Base-by-base conservation (phyloP, 2,797 vertebrate species). In the Macropodus opercularis region DNA sequence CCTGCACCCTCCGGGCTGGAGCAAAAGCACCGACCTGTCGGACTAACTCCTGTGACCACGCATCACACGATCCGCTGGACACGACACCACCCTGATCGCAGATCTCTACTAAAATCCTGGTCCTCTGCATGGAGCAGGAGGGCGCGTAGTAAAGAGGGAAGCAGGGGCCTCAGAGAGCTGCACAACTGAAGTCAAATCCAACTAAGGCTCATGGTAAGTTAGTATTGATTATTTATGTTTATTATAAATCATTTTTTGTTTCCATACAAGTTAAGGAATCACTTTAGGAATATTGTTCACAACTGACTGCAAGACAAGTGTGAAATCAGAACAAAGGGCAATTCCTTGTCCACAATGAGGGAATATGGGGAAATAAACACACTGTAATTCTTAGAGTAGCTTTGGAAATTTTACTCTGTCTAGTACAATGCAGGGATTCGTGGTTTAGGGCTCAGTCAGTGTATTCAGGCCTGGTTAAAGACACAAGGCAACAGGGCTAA, bases 161-260 rank as follows among this genome's bases (percentile, higher is more conserved):
- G 41, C 60, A 18, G 23, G 56, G 48, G 29, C 63, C 58, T 29
- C 58, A 24, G 1, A 41, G 26, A 57, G 32, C 58, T 66, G 72
- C 39, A 55, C 69, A 49, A 32, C 29, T 59, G 12, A 52, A 52
- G 19, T 47, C n/a, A 8, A 35, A 47, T 55, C 54, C 19, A 36
- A 74, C 49, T 15, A 29, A 47, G 27, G 22, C 69, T 72, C 35
- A 85, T 85, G 83, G 83, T 85, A 7, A 72, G 55, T 65, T 55
- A 7, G 21, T n/a, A n/a, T n/a, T n/a, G n/a, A 9, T 27, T 27
- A 8, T 27, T 8, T 27, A 27, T 27, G 8, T 27, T 1, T 27
- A 27, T 27, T 6, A n/a, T n/a, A n/a, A n/a, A 24, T 6, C 3
- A 3, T 24, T 24, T 24, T 6, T 24, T 24, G 6, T n/a, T 3